These are phyloP conservation scores for Hirtodrosophila trivittata DNA, from an alignment of 2,888 invertebrate genomes.

Conservation along the genomic window DNA sequence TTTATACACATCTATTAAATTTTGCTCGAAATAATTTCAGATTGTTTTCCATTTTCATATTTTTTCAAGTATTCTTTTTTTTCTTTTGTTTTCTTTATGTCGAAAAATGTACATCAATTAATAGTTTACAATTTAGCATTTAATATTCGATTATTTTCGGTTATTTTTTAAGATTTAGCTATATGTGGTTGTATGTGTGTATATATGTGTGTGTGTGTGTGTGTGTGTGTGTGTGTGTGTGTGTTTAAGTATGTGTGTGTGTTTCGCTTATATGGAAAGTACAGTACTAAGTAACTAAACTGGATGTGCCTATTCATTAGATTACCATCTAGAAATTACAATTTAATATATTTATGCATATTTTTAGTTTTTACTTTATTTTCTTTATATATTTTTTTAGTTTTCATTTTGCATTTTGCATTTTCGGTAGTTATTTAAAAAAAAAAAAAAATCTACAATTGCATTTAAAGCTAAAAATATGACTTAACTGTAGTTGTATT, in stretches of 20 bases:
- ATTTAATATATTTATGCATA: conserved; percentile 12
- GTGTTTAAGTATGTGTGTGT: too few relatives aligned
- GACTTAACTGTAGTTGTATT: conserved; percentile 83
- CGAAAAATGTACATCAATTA: conserved; percentile 72
- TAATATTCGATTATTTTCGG: conserved; percentile 65
- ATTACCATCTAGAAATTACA: conserved; percentile 73
- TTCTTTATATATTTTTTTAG: conserved; percentile 9
- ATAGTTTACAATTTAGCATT: conserved; percentile 75
- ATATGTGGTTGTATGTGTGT: conserved; percentile 55
- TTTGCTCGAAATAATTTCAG: conserved; percentile 62
- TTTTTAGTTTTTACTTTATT: too few relatives aligned
- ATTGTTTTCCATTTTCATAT: conserved; percentile 38
- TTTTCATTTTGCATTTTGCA: conserved; percentile 17
- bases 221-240: conserved; percentile 17
- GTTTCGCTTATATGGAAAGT: conserved; percentile 66
- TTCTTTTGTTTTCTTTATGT: conserved; percentile 30
- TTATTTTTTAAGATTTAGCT: conserved; percentile 72
- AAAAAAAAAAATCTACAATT: conserved; percentile 77
- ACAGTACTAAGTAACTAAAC: conserved; percentile 80
- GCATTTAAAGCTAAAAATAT: conserved; percentile 82
- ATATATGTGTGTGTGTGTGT: conserved; percentile 42
- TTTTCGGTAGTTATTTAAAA: conserved; percentile 42
- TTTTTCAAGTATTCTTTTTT: conserved; percentile 30
- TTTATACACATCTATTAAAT: conserved; percentile 53
- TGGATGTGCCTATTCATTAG: conserved; percentile 70